A percentile compares a stretch with the other conserved stretches of the same genome.
These are phyloP conservation scores for human DNA, from an alignment of 2,113 vertebrate species.

Conservation along the genomic window GRCh38 chr1:33538001-33538500, in stretches of 20 bases:
- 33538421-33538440: not conserved
- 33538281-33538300: not conserved
- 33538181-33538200: not conserved
- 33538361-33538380: not conserved
- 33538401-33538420: not conserved
- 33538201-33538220: not conserved
- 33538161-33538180: not conserved
- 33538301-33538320: not conserved
- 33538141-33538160: not conserved
- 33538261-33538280: not conserved
- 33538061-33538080: not conserved
- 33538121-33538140: not conserved
- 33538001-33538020: not conserved
- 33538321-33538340: not conserved
- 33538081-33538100: not conserved
- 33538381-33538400: not conserved
- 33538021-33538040: not conserved
- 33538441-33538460: not conserved
- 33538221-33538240: not conserved
- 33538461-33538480: not conserved
- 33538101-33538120: not conserved
- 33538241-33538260: not conserved
- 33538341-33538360: not conserved
- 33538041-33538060: not conserved
- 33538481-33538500: not conserved